Conservation (phyloP, 2,888 invertebrate species). For the Mactromeris polynyma region DNA sequence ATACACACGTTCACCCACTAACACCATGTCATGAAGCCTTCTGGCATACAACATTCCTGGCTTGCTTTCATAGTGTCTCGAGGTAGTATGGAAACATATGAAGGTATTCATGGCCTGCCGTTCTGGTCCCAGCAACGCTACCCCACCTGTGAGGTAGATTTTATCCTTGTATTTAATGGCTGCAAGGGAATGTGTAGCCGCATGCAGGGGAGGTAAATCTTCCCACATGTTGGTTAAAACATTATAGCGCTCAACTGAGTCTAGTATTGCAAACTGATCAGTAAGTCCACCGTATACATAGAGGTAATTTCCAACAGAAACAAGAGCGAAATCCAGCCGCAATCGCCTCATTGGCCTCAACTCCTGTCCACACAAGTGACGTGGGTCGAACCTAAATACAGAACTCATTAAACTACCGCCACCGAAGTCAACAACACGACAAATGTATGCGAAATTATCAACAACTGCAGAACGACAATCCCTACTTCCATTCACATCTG, state of each 20-base stretch:
- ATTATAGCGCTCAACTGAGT: constrained; percentile 86
- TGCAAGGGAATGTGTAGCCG: constrained; percentile 84
- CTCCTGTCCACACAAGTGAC: constrained; percentile 84
- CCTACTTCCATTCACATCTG: constrained; percentile 85
- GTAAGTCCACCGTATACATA: constrained; percentile 85
- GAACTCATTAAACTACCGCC: constrained; percentile 86
- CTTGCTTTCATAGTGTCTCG: constrained; percentile 80
- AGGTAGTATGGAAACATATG: constrained; percentile 80
- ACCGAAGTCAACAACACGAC: constrained; percentile 86
- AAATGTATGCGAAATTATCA: constrained; percentile 86
- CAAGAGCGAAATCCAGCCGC: constrained; percentile 84
- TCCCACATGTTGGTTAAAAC: constrained; percentile 85
- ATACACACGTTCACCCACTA: constrained; percentile 79
- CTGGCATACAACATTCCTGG: constrained; percentile 85
- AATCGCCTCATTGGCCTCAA: constrained; percentile 84
- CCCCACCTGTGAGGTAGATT: constrained; percentile 86
- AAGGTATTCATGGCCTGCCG: constrained; percentile 83
- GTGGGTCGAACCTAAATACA: constrained; percentile 85
- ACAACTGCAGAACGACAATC: constrained; percentile 85
- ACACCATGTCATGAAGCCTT: constrained; percentile 85
- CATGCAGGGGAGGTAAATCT: constrained; percentile 82
- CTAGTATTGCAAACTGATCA: constrained; percentile 84
- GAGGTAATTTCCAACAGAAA: constrained; percentile 79
- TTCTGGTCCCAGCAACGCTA: constrained; percentile 83
- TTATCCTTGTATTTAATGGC: constrained; percentile 78